Conservation (phyloP, 2,888 invertebrate genomes). For the Maniola hyperantus region DNA sequence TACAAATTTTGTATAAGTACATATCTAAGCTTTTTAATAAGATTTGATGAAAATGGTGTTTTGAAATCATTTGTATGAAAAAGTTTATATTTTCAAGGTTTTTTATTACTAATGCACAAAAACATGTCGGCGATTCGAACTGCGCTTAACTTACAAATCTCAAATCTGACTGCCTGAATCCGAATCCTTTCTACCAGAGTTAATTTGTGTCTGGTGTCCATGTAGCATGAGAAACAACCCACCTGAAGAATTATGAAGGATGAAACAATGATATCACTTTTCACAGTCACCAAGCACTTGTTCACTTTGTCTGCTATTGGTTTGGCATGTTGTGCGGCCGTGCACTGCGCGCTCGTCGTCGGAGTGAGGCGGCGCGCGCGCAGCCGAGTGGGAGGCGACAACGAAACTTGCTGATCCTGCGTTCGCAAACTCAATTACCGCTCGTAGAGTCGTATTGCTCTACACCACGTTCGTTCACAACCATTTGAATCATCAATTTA, state of each 20-base stretch:
- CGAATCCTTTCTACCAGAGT: background rate
- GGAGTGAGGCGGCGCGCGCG: conserved; percentile 71
- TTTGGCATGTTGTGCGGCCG: conserved; percentile 52
- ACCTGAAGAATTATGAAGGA: conserved; percentile 52
- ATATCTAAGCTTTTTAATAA: background rate
- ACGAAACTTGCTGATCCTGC: conserved; percentile 63
- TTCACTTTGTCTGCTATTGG: conserved; percentile 52
- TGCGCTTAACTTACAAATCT: conserved; percentile 25
- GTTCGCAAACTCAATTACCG: conserved; percentile 47
- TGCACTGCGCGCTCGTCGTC: conserved; percentile 59
- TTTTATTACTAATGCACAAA: conserved; percentile 3
- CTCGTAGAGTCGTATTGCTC: conserved; percentile 38
- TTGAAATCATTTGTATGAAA: background rate
- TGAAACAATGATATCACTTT: conserved; percentile 39
- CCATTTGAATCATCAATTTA: conserved; percentile 30
- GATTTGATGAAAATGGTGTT: background rate
- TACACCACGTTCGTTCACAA: conserved; percentile 22
- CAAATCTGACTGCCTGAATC: background rate
- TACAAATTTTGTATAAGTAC: background rate
- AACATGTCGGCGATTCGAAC: conserved; percentile 26
- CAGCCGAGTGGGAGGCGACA: conserved; percentile 50
- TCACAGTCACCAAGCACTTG: conserved; percentile 59
- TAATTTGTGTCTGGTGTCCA: background rate
- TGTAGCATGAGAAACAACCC: conserved; percentile 44
- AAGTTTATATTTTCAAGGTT: background rate